Evolutionary conservation across 2,797 vertebrate species (phyloP).

Genomic region (Trematomus bernacchii): DNA sequence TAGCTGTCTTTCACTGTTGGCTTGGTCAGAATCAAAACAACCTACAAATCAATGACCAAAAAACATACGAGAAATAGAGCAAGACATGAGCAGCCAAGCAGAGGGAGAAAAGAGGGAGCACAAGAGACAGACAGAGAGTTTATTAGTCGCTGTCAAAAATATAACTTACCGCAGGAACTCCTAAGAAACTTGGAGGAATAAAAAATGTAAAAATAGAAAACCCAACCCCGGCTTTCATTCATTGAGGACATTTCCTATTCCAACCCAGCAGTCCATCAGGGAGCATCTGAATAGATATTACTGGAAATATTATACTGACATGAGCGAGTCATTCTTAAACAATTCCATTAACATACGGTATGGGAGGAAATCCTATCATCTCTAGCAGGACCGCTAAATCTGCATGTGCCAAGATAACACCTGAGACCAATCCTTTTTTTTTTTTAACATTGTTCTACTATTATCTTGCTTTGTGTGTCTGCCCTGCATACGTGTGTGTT

Average conservation of each 20-base stretch:
- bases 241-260: not conserved
- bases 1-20: slow-evolving; percentile 34
- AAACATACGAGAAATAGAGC: slow-evolving; percentile 8
- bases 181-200: not conserved
- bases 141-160: slow-evolving; percentile 38
- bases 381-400: not conserved
- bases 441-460: not conserved
- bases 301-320: not conserved
- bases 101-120: slow-evolving; percentile 8
- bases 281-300: not conserved
- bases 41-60: slow-evolving; percentile 39
- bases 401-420: not conserved
- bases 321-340: slow-evolving; percentile 1
- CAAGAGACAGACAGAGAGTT: slow-evolving; percentile 1
- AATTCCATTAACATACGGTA: not conserved
- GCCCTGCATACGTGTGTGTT: not conserved
- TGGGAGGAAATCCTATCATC: not conserved
- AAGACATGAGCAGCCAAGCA: slow-evolving; percentile 8
- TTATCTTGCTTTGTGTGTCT: not conserved
- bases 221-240: not conserved
- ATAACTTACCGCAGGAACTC: slow-evolving; percentile 12
- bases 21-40: slow-evolving; percentile 54
- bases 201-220: not conserved
- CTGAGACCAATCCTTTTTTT: not conserved
- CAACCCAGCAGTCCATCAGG: not conserved